Conservation (phyloP, 2,888 invertebrate species). For the Proisotoma minuta region DNA sequence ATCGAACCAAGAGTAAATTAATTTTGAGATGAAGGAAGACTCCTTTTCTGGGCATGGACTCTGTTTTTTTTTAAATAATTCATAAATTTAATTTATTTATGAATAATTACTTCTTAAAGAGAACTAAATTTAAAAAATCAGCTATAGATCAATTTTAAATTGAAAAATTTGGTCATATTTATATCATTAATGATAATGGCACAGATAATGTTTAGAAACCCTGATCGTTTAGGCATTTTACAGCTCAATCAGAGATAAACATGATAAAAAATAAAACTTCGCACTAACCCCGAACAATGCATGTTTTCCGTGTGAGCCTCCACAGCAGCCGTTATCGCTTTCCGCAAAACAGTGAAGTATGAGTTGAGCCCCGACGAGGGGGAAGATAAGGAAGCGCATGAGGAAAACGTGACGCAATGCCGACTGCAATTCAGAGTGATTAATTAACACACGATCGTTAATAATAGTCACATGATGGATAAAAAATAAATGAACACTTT, state of each 20-base stretch:
- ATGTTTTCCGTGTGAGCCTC: conserved; percentile 29
- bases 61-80: background rate
- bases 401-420: background rate
- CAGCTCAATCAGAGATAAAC: too few species aligned
- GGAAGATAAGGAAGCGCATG: conserved; percentile 10
- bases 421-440: background rate
- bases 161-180: too few species aligned
- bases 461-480: too few species aligned
- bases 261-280: background rate
- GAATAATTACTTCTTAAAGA: too few species aligned
- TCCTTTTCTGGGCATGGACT: conserved; percentile 53
- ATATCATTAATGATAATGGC: too few species aligned
- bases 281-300: background rate
- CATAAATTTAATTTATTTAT: background rate
- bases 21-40: conserved; percentile 54
- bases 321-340: background rate
- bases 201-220: too few species aligned
- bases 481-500: too few species aligned
- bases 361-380: conserved; percentile 7
- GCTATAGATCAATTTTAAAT: too few species aligned
- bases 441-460: background rate
- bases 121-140: too few species aligned
- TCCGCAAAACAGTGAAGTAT: conserved; percentile 9
- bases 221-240: too few species aligned
- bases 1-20: conserved; percentile 56